Percentiles rank a stretch among this genome's conserved stretches.
These are phyloP conservation scores for Drosophila neocordata DNA, from an alignment of 1,140 invertebrate genomes.

Conservation along the genomic window DNA sequence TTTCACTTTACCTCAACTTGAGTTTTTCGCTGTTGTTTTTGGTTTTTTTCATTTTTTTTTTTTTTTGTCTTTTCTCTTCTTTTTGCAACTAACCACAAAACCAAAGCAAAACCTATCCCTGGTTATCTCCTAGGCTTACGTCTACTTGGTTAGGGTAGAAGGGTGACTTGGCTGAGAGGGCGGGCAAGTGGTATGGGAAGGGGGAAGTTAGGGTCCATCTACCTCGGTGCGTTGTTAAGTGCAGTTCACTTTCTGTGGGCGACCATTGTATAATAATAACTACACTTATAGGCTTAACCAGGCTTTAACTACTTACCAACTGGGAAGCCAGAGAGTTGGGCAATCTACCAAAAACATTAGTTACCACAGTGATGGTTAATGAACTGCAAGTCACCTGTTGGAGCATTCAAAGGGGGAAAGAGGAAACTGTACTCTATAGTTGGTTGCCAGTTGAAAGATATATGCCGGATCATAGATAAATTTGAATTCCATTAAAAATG, in stretches of 20 bases:
- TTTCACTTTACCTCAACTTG: slow-evolving; percentile 49
- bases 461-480: too few relatives aligned
- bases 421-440: background rate
- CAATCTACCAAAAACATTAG: slow-evolving; percentile 25
- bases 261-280: slow-evolving; percentile 42
- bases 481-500: too few relatives aligned
- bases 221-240: slow-evolving; percentile 22
- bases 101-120: slow-evolving; percentile 3
- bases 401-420: background rate
- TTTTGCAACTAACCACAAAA: background rate
- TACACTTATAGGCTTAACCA: slow-evolving; percentile 13
- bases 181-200: background rate
- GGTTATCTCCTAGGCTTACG: slow-evolving; percentile 7
- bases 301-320: slow-evolving; percentile 4
- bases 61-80: slow-evolving; percentile 16
- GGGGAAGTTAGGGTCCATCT: slow-evolving; percentile 2
- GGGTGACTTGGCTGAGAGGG: background rate
- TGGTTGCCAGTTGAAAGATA: background rate
- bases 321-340: slow-evolving; percentile 29
- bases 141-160: background rate
- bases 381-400: slow-evolving; percentile 16
- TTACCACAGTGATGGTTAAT: slow-evolving; percentile 16
- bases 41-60: slow-evolving; percentile 18
- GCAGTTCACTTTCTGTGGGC: slow-evolving; percentile 54
- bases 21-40: slow-evolving; percentile 18